Base-by-base conservation (phyloP, 2,888 invertebrate species). In the Eristalinus aeneus region DNA sequence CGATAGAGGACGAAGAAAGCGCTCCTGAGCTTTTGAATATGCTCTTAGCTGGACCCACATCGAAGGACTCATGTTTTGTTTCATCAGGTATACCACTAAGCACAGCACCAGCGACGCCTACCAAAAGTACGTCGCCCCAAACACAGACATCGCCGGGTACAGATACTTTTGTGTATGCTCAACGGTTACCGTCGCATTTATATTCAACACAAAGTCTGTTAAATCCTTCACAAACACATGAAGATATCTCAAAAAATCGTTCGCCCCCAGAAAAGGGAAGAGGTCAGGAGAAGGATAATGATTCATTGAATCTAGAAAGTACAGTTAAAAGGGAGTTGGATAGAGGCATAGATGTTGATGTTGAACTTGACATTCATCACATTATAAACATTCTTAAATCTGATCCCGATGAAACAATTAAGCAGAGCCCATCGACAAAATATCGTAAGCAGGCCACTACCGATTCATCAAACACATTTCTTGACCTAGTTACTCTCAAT, bases 1-100 rank as follows among this genome's bases (percentile, higher is more conserved):
- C 63, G 9, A 71, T 86, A 22, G 74, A 82, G 9, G 86, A 86
- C 20, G 86, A 86, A 27, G 86, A 86, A 71, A 67, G 74, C 16
- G 56, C 77, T 31, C 77, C 82, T 8, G 86, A 86, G 8, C 65
- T 86, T 0, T 39, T 86, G 10, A 69, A 78, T 11, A 54, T 67
- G 12, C 67, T 85, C 9, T 56, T 85, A n/a, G 46, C 39, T 11
- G 16, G 23, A 23, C 23, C 56, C 5, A 2, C 16, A 8, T 5
- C 46, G 0, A 46, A 16, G 6, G 8, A 46, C 1, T 46, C 46
- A 1, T 8, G 8, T 0, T 46, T 46, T 16, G n/a, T 16, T 8
- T 8, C 46, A 16, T 16, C 46, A 27, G 5, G 2, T 27, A 3
- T 27, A 5, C 27, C 27, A 27, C 27, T 5, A 27, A 27, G 27